A percentile compares a stretch with the other conserved stretches of the same genome.
Evolutionary conservation across 2,888 invertebrate genomes (phyloP).

Genomic region (Drosophila infuscata): DNA sequence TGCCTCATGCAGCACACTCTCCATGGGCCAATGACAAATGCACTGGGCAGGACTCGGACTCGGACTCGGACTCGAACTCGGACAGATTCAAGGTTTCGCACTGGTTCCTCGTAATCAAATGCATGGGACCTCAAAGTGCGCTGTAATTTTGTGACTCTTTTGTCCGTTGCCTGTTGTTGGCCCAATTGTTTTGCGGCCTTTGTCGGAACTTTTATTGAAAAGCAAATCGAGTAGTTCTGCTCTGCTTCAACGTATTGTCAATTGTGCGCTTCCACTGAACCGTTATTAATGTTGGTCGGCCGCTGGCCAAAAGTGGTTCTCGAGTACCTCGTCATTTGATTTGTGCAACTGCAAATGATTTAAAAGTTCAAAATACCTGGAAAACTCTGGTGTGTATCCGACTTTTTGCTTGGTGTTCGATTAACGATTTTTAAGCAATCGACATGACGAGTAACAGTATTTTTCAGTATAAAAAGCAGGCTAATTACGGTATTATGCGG

Average conservation of each 20-base stretch:
- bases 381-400: conserved; percentile 11
- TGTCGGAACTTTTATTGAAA: conserved; percentile 78
- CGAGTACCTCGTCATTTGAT: conserved; percentile 40
- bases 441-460: not conserved
- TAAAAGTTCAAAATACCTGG: conserved; percentile 41
- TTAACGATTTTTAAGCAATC: conserved; percentile 9
- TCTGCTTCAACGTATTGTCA: conserved; percentile 21
- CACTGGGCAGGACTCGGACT: conserved; percentile 30
- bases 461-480: not conserved
- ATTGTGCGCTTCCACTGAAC: conserved; percentile 60
- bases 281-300: conserved; percentile 66
- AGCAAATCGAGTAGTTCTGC: conserved; percentile 29
- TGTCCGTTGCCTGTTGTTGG: conserved; percentile 38
- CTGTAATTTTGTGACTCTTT: conserved; percentile 70
- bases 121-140: conserved; percentile 37
- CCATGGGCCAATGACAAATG: conserved; percentile 55
- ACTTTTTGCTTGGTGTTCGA: conserved; percentile 1
- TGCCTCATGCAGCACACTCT: conserved; percentile 20
- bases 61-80: no score
- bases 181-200: conserved; percentile 68
- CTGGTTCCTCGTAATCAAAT: conserved; percentile 58
- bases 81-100: conserved; percentile 28
- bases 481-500: not conserved
- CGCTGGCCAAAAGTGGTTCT: conserved; percentile 38
- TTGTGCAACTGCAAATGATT: conserved; percentile 34